Conservation (phyloP, 2,797 vertebrate genomes). For the Coendou prehensilis region DNA sequence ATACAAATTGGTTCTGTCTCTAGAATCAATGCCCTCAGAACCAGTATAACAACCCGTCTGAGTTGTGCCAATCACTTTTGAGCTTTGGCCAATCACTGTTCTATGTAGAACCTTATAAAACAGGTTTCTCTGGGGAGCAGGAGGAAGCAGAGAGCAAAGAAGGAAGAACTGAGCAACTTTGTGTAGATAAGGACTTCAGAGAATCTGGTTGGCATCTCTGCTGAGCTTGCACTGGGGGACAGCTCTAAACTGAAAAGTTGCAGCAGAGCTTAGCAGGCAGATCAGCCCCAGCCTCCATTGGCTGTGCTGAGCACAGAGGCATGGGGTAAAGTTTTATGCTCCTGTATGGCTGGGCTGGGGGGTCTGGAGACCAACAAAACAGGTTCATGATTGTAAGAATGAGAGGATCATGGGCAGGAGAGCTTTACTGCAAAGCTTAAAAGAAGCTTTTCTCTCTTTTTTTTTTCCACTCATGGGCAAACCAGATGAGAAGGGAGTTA, state of each 20-base stretch:
- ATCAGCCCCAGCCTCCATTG: rapidly evolving
- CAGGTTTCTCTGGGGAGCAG: neutral
- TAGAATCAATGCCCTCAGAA: neutral
- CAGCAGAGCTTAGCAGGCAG: neutral
- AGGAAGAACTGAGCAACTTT: neutral
- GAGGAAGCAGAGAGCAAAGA: neutral
- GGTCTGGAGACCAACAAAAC: rapidly evolving
- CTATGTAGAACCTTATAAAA: neutral
- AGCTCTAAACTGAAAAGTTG: neutral
- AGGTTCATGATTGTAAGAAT: neutral
- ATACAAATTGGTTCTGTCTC: neutral
- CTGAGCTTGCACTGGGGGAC: neutral
- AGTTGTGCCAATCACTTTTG: too few species aligned
- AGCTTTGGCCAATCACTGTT: too few species aligned
- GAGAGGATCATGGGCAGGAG: neutral
- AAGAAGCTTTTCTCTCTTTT: neutral
- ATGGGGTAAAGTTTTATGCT: rapidly evolving
- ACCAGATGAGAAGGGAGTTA: neutral
- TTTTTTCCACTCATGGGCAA: neutral
- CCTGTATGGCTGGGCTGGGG: rapidly evolving
- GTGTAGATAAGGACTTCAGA: too few species aligned
- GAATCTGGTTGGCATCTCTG: neutral
- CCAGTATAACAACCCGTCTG: neutral
- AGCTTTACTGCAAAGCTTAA: neutral
- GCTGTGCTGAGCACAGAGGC: neutral